These are phyloP conservation scores for Propithecus deckenii DNA, from an alignment of 2,797 vertebrate genomes.

Conservation along the genomic window DNA sequence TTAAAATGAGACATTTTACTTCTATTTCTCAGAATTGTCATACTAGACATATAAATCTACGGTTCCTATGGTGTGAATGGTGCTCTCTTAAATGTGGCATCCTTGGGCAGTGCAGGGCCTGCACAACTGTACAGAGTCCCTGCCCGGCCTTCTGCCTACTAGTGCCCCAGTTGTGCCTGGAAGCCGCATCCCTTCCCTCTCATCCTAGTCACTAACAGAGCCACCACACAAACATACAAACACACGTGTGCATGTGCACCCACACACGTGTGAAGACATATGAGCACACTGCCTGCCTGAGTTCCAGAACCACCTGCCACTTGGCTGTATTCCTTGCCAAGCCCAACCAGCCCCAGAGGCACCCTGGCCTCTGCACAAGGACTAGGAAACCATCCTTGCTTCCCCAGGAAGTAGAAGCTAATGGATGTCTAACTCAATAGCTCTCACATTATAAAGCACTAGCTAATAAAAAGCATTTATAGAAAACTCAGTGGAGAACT, in stretches of 20 bases:
- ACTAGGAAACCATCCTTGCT: neutral
- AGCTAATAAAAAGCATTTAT: conserved; percentile 82
- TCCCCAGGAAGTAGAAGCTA: conserved; percentile 49
- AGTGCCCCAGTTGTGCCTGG: neutral
- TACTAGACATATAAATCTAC: neutral
- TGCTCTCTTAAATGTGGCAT: neutral
- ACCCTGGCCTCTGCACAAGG: neutral
- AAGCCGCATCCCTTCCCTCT: neutral
- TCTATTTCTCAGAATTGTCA: neutral
- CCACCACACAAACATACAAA: neutral
- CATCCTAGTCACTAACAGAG: neutral
- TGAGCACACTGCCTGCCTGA: neutral
- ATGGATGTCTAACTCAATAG: conserved; percentile 77
- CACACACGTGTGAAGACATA: neutral
- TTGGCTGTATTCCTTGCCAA: neutral
- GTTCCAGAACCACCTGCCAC: neutral
- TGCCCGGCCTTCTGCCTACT: neutral
- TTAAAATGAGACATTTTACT: neutral
- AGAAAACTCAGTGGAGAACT: conserved; percentile 78
- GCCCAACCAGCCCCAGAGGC: neutral
- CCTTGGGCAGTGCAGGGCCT: neutral
- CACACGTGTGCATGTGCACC: neutral
- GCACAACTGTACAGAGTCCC: neutral
- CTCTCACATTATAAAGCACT: conserved; percentile 72
- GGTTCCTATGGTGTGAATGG: neutral